Base-by-base conservation (phyloP, 2,797 vertebrate species). In the Sternotherus odoratus region DNA sequence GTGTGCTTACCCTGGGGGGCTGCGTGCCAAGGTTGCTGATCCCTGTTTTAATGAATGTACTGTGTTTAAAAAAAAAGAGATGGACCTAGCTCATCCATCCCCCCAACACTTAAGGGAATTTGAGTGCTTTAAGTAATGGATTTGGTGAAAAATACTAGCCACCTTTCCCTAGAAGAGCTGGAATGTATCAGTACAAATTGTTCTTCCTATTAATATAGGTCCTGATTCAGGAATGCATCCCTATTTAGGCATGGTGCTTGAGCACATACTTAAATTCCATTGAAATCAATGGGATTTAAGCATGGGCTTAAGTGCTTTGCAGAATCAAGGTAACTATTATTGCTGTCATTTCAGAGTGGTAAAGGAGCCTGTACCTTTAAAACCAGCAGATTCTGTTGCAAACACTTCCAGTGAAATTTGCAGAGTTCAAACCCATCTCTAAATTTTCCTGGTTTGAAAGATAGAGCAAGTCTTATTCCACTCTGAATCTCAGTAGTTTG, bases 381-480 rank as follows among this genome's bases (percentile, higher is more conserved):
- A 93, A 89, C 90, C 19, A 93, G 46, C 91, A 89, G 60, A 53
- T 12, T 33, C 5, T 78, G 48, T 82, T 60, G 87, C 3, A 8
- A 69, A 74, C 46, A 90, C 30, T 79, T 92, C 21, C 48, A 83
- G 60, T 81, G 23, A 83, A 74, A 89, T 79, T 39, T 91, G 15
- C 2, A 56, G 1, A 60, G 49, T 78, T 85, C 83, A 56, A 30
- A 53, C 1, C 10, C 21, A 6, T 81, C 57, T 95, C 92, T 95
- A 66, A 93, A 94, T 95, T 91, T 53, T 88, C 4, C 69, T 88
- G 17, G 86, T 72, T 92, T 96, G 80, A 90, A 90, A 63, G 87
- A 46, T 43, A 19, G 6, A 79, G 33, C 12, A 82, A 83, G 30
- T 85, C 56, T 91, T 90, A 57, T 1, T 2, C 5, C 2, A 82